Evolutionary conservation across 2,888 invertebrate genomes (phyloP), one percentile per base, ranked within the genome.

Genomic region (Acleris holmiana): DNA sequence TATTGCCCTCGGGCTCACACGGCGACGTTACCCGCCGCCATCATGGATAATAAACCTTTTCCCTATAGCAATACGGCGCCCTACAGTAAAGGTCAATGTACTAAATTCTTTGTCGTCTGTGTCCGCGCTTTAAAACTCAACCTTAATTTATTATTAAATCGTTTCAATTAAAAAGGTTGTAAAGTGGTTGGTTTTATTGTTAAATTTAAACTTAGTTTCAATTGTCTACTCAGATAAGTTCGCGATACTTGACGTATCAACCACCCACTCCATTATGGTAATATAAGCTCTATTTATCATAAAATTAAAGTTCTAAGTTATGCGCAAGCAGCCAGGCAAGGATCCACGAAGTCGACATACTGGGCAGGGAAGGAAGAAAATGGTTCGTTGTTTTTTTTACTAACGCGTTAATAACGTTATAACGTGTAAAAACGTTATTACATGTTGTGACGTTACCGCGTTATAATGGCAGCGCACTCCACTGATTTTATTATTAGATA

Each of bases 281-380:
- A 58, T 53, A 8, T 48, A 23, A 48, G 2, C 48, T 58, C 18
- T 60, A 46, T 23, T n/a, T 15, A 18, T 25, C 25, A 18, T 47
- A 67, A 67, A 64, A 79, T 74, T 86, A 83, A 89, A 83, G 75
- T 79, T 67, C 78, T 84, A 83, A 91, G 89, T 91, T 87, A 75
- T 88, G 82, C 79, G 91, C 92, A 92, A 85, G 92, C 92, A 91
- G 92, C 92, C 69, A 86, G 91, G 78, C 91, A 91, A 75, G 91
- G 91, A 82, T 92, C 92, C 0, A 84, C 88, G 57, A 92, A 92
- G 74, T 90, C 88, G 4, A 84, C 84, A 15, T 91, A 90, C 77
- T 91, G 92, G 92, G 90, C 88, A 80, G 89, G 89, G 67, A 91
- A 91, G 80, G 92, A 92, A 83, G 92, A 91, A 65, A 91, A 86